Evolutionary conservation across 2,113 vertebrate genomes (phyloP).

Genomic region (Nettapus auritus): DNA sequence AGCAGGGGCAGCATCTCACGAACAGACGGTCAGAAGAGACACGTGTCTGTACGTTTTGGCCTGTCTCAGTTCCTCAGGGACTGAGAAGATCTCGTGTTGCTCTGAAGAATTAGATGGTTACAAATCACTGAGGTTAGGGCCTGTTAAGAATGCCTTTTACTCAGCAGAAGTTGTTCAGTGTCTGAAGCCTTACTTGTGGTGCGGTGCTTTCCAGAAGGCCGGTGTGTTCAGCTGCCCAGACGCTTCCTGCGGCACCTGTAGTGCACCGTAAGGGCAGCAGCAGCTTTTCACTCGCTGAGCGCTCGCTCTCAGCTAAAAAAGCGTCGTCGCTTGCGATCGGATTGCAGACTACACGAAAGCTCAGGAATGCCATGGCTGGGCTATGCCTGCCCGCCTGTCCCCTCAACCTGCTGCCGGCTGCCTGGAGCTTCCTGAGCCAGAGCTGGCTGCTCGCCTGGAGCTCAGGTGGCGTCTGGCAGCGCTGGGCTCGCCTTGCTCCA

Average conservation of each 20-base stretch:
- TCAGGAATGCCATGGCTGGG: background rate
- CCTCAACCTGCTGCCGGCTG: background rate
- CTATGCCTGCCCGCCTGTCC: background rate
- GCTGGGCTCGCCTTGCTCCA: no score
- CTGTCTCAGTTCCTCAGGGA: background rate
- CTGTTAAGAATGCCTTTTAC: background rate
- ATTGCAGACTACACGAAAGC: constrained; percentile 25
- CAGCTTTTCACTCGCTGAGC: background rate
- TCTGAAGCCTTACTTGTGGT: background rate
- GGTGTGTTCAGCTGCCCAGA: accelerated
- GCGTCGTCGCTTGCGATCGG: background rate
- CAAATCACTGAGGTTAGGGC: background rate
- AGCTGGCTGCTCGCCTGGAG: background rate
- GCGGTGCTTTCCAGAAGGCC: background rate
- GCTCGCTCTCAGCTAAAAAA: background rate
- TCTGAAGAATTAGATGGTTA: background rate
- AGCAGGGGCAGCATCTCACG: background rate
- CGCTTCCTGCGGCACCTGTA: background rate
- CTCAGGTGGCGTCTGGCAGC: background rate
- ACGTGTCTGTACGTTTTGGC: accelerated
- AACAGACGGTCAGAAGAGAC: background rate
- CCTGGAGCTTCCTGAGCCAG: background rate
- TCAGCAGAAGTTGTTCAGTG: background rate
- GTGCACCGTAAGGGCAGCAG: background rate
- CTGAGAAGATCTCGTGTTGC: background rate